A percentile compares a stretch with the other conserved stretches of the same genome.
phyloP scores from a whole-genome alignment of 2,888 invertebrate genomes.

The Ephialtes manifestator region DNA sequence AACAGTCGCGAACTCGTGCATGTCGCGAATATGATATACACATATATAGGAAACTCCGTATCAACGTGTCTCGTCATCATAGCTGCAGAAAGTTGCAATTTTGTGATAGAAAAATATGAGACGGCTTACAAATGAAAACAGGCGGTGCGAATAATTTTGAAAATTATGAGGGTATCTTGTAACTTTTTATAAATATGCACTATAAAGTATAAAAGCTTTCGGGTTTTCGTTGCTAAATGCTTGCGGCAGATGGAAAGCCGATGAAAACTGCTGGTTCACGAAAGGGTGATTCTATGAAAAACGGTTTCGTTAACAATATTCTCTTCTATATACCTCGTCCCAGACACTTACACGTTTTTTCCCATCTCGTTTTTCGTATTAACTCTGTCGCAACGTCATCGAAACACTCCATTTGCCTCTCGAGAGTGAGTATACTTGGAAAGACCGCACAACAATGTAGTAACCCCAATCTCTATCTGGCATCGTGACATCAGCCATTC shows the following conservation, averaged over 20 bases:
- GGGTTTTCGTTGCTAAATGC: slow-evolving; percentile 63
- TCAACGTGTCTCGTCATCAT: not conserved
- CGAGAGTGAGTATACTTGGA: slow-evolving; percentile 4
- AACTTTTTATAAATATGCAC: slow-evolving; percentile 77
- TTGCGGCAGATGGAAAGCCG: slow-evolving; percentile 58
- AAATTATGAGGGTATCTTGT: not conserved
- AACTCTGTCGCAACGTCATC: slow-evolving; percentile 53
- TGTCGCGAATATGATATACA: not conserved
- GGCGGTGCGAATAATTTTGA: not conserved
- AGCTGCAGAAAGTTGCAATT: not conserved
- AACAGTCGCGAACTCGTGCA: slow-evolving; percentile 19
- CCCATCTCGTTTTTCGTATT: slow-evolving; percentile 48
- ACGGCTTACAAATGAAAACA: not conserved
- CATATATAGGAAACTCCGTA: not conserved
- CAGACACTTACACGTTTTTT: slow-evolving; percentile 34
- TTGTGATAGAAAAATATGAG: not conserved
- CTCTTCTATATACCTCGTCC: slow-evolving; percentile 69
- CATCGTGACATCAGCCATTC: slow-evolving; percentile 54
- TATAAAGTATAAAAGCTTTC: slow-evolving; percentile 75
- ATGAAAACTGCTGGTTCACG: slow-evolving; percentile 80
- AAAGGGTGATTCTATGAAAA: slow-evolving; percentile 66
- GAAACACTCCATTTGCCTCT: slow-evolving; percentile 45
- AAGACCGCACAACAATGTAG: slow-evolving; percentile 14
- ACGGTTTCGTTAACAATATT: slow-evolving; percentile 75
- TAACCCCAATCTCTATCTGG: slow-evolving; percentile 44